A percentile compares a stretch with the other conserved stretches of the same genome.
Conservation (phyloP, 2,888 invertebrate species). For the Lepidochitona cinerea region DNA sequence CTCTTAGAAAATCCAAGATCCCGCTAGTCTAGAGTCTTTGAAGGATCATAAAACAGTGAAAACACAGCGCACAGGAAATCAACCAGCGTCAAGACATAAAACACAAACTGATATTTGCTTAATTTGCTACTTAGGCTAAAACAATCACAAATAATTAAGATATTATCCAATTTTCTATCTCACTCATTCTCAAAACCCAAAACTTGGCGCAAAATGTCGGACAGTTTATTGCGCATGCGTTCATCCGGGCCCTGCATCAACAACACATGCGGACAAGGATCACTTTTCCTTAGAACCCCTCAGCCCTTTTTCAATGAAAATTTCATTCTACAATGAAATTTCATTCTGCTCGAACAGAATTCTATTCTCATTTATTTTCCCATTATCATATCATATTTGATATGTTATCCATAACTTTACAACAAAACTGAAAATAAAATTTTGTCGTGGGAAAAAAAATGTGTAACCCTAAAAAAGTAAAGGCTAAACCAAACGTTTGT, state of each 20-base stretch:
- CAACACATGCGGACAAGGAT: neutral
- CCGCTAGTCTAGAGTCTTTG: neutral
- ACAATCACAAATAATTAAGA: neutral
- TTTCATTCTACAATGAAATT: too few species aligned
- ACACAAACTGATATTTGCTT: neutral
- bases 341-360: too few species aligned
- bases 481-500: too few species aligned
- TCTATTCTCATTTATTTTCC: too few species aligned
- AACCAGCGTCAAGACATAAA: neutral
- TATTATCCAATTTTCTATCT: neutral
- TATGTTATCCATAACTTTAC: too few species aligned
- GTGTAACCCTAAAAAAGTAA: too few species aligned
- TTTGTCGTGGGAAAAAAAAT: too few species aligned
- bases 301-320: too few species aligned
- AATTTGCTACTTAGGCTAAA: neutral
- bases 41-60: neutral
- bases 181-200: neutral
- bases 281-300: too few species aligned
- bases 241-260: neutral
- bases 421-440: too few species aligned
- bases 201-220: conserved; percentile 9
- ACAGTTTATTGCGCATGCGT: neutral
- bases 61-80: neutral
- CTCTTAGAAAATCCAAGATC: neutral
- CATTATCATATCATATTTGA: too few species aligned